Evolutionary conservation across 2,797 vertebrate genomes (phyloP).

Genomic region (Siniperca obscura): DNA sequence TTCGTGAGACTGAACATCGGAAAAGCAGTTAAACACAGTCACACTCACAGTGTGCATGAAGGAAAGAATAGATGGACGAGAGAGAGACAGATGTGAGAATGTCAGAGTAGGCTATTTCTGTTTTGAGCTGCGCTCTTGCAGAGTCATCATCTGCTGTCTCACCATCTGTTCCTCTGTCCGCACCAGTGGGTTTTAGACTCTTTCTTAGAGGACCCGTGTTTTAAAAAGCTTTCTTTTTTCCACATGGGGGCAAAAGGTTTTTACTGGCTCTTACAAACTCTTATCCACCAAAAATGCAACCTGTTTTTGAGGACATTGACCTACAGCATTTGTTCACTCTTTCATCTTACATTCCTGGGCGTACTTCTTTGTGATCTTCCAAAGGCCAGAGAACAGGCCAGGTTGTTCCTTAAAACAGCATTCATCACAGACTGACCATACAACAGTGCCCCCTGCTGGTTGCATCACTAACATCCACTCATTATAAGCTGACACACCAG

Average conservation of each 20-base stretch:
- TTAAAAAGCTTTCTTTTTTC: conserved; percentile 20
- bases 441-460: conserved; percentile 76
- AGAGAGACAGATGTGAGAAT: conserved; percentile 47
- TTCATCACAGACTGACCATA: conserved; percentile 38
- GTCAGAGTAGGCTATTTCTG: conserved; percentile 56
- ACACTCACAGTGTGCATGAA: not conserved
- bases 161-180: conserved; percentile 71
- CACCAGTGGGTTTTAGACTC: conserved; percentile 61
- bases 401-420: not conserved
- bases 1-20: conserved; percentile 26
- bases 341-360: conserved; percentile 1
- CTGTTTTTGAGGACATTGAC: conserved; percentile 19
- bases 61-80: conserved; percentile 31
- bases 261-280: not conserved
- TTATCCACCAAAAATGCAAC: conserved; percentile 6
- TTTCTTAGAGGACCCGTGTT: conserved; percentile 40
- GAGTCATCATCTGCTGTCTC: conserved; percentile 72
- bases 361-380: conserved; percentile 31
- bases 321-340: conserved; percentile 14
- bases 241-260: not conserved
- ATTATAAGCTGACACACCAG: conserved; percentile 3
- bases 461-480: not conserved
- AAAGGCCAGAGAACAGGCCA: conserved; percentile 21
- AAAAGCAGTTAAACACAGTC: conserved; percentile 21
- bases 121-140: conserved; percentile 65